These are phyloP conservation scores for Antheraea pernyi DNA, from an alignment of 1,140 invertebrate species.

Conservation along the genomic window DNA sequence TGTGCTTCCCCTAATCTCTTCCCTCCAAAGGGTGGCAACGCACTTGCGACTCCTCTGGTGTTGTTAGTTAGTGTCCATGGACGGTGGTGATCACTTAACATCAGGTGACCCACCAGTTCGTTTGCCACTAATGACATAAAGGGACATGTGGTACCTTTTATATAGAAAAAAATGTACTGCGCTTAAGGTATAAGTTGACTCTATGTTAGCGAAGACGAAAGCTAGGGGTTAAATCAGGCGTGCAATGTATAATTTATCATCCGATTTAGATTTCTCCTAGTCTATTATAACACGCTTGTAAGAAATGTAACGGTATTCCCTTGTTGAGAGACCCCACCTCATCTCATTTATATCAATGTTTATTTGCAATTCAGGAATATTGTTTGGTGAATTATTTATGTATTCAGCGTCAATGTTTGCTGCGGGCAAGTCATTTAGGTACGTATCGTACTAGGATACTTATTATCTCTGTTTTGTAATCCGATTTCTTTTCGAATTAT, in stretches of 20 bases:
- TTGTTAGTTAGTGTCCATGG: too few relatives aligned
- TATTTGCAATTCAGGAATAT: slow-evolving; percentile 7
- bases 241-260: not conserved
- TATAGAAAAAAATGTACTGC: too few relatives aligned
- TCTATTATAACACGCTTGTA: not conserved
- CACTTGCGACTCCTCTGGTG: too few relatives aligned
- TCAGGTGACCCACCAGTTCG: too few relatives aligned
- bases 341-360: slow-evolving; percentile 8
- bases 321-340: not conserved
- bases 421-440: not conserved
- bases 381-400: slow-evolving; percentile 5
- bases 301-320: slow-evolving; percentile 1
- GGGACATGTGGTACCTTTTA: too few relatives aligned
- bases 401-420: not conserved
- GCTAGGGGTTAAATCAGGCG: not conserved
- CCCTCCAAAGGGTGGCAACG: too few relatives aligned
- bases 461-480: not conserved
- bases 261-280: not conserved
- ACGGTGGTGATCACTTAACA: too few relatives aligned
- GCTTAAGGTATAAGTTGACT: too few relatives aligned
- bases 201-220: not conserved
- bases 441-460: not conserved
- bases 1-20: too few relatives aligned
- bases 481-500: too few relatives aligned
- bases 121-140: too few relatives aligned